Conservation (phyloP, 2,888 invertebrate species). For the Dasypolia templi region DNA sequence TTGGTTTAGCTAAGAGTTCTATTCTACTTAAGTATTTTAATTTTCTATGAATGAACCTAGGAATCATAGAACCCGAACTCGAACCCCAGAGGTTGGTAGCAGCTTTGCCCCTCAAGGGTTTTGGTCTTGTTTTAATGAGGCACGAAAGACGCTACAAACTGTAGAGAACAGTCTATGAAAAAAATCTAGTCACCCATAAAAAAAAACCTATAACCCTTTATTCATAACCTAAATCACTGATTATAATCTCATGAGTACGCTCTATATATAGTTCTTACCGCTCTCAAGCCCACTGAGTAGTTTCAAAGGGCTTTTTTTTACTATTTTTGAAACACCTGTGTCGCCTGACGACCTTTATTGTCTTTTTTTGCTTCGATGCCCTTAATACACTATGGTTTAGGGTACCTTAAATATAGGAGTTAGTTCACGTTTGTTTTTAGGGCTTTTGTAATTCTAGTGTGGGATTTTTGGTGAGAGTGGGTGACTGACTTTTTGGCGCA, state of each 20-base stretch:
- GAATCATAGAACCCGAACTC: background rate
- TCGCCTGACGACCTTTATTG: constrained; percentile 71
- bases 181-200: background rate
- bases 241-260: constrained; percentile 35
- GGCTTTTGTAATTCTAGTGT: background rate
- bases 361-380: constrained; percentile 68
- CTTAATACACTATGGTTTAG: constrained; percentile 64
- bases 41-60: background rate
- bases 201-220: background rate
- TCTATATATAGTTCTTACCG: constrained; percentile 52
- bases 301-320: constrained; percentile 79
- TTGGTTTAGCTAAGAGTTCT: background rate
- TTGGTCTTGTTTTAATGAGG: too few relatives aligned
- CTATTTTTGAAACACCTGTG: constrained; percentile 83
- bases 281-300: constrained; percentile 77
- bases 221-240: constrained; percentile 37
- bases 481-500: too few relatives aligned
- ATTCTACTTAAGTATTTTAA: background rate
- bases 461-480: background rate
- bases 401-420: constrained; percentile 56
- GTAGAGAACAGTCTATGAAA: background rate
- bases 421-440: constrained; percentile 37
- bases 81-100: background rate
- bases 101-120: background rate
- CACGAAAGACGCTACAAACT: background rate